Evolutionary conservation across 2,888 invertebrate genomes (phyloP).

Genomic region (Lasioglossum calceatum): DNA sequence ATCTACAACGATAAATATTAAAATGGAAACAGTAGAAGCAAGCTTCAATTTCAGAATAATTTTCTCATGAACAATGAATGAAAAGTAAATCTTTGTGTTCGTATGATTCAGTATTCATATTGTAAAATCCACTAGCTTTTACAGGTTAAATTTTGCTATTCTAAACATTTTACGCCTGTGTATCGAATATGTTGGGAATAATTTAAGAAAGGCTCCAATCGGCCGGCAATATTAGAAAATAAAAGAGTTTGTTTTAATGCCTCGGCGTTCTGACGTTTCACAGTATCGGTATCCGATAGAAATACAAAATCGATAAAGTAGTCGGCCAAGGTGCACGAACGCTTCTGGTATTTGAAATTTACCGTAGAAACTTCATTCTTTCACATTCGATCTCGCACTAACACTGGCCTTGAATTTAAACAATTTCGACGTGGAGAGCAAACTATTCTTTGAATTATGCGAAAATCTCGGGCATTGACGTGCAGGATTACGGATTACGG

Average conservation of each 20-base stretch:
- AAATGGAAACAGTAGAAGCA: background rate
- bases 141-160: background rate
- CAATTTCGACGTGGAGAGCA: background rate
- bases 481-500: background rate
- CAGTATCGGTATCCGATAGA: slow-evolving; percentile 45
- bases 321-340: background rate
- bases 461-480: background rate
- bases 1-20: background rate
- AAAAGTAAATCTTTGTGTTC: background rate
- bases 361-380: slow-evolving; percentile 8
- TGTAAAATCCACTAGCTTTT: background rate
- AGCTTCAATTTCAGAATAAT: background rate
- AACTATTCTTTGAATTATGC: background rate
- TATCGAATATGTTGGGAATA: background rate
- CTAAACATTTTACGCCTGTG: background rate
- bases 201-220: background rate
- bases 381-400: slow-evolving; percentile 2
- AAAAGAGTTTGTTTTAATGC: slow-evolving; percentile 9
- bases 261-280: slow-evolving; percentile 5
- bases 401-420: background rate
- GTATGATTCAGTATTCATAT: background rate
- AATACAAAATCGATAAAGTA: slow-evolving; percentile 34
- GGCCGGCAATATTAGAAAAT: background rate
- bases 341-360: slow-evolving; percentile 22
- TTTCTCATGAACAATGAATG: background rate